Conservation (phyloP, 2,113 vertebrate species). For the Neogale vison region DNA sequence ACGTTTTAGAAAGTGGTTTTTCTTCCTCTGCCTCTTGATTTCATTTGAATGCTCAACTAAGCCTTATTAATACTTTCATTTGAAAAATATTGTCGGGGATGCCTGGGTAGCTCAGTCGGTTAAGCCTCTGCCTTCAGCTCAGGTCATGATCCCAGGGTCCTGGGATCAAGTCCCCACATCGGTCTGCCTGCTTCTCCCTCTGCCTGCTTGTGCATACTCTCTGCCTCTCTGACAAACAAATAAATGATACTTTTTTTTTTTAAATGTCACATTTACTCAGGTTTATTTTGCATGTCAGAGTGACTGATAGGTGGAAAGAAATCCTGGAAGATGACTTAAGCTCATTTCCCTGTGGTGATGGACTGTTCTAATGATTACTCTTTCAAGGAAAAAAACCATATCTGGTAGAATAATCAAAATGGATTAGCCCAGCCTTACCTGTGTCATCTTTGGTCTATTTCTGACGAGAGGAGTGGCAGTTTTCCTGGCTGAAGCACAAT, state of each 20-base stretch:
- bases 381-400: not conserved
- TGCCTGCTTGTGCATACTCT: not conserved
- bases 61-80: conserved; percentile 5
- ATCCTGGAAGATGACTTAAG: not conserved
- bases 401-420: conserved; percentile 48
- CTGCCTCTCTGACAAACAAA: not conserved
- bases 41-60: not conserved
- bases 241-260: not conserved
- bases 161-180: not conserved
- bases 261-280: not conserved
- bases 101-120: not conserved
- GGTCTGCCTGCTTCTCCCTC: not conserved
- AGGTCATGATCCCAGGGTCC: no score
- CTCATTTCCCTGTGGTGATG: not conserved
- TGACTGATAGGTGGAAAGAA: not conserved
- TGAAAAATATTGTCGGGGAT: not conserved
- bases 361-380: not conserved
- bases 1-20: not conserved
- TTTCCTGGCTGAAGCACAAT: conserved; percentile 41
- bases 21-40: not conserved
- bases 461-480: not conserved
- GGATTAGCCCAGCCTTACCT: not conserved
- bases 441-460: not conserved
- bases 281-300: not conserved
- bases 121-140: not conserved